Evolutionary conservation across 2,888 invertebrate genomes (phyloP).

Genomic region (Tenthredo distinguenda): DNA sequence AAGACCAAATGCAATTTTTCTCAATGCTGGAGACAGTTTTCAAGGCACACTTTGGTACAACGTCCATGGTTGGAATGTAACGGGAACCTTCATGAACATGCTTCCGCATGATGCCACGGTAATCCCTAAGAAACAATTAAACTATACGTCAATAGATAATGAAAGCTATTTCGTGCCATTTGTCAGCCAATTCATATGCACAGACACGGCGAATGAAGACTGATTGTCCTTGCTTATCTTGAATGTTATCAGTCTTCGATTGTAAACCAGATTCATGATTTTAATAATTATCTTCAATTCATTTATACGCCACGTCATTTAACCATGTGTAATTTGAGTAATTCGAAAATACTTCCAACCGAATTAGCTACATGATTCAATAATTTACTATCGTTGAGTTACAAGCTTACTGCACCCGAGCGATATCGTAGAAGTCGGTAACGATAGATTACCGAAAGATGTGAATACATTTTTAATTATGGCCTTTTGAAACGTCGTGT

Average conservation of each 20-base stretch:
- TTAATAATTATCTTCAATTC: not conserved
- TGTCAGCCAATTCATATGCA: not conserved
- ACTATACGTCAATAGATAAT: not conserved
- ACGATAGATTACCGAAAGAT: no score
- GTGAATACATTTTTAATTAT: not conserved
- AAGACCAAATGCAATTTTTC: slow-evolving; percentile 82
- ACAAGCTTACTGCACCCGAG: not conserved
- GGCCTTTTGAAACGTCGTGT: not conserved
- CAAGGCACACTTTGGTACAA: slow-evolving; percentile 93
- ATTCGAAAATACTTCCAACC: not conserved
- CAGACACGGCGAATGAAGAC: not conserved
- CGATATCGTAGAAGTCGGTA: not conserved
- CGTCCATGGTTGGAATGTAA: slow-evolving; percentile 86
- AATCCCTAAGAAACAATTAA: not conserved
- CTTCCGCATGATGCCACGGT: slow-evolving; percentile 87
- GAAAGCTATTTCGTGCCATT: not conserved
- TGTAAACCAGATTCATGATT: not conserved
- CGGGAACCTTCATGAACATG: slow-evolving; percentile 87
- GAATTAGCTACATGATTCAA: not conserved
- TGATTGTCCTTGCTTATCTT: slow-evolving; percentile 66
- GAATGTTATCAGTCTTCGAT: not conserved
- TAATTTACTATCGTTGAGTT: not conserved
- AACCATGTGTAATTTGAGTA: not conserved
- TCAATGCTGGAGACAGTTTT: slow-evolving; percentile 92
- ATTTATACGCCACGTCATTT: not conserved